phyloP scores from a whole-genome alignment of 2,888 invertebrate species.

The Arge pagana region DNA sequence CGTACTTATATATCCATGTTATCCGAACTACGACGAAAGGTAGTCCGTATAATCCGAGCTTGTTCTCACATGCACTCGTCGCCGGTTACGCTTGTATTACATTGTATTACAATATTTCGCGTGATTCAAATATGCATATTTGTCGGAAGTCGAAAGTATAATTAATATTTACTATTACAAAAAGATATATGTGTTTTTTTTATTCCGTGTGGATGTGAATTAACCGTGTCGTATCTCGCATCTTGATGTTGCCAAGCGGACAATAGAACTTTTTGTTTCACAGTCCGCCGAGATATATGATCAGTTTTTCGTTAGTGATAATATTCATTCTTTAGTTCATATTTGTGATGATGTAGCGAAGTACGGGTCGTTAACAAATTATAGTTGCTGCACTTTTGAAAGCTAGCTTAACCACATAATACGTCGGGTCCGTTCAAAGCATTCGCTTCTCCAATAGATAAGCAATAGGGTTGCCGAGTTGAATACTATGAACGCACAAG shows the following conservation, averaged over 20 bases:
- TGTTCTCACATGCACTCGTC: no score
- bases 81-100: no score
- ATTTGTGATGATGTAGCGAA: constrained; percentile 1
- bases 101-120: no score
- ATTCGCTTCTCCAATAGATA: constrained; percentile 1
- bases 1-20: no score
- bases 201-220: no score
- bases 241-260: constrained; percentile 1
- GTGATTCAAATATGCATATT: no score
- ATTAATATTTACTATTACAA: no score
- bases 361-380: background rate
- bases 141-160: no score
- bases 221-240: no score
- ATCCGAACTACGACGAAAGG: no score
- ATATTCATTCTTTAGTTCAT: background rate
- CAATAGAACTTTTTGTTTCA: constrained; percentile 4
- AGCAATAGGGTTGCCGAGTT: background rate
- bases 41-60: no score
- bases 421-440: background rate
- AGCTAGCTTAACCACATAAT: background rate
- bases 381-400: constrained; percentile 5
- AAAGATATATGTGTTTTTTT: no score
- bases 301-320: background rate
- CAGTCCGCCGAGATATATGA: constrained; percentile 2
- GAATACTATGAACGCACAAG: background rate